Evolutionary conservation across 2,888 invertebrate species (phyloP), one percentile per base, ranked within the genome.

Genomic region (Onchidella celtica): DNA sequence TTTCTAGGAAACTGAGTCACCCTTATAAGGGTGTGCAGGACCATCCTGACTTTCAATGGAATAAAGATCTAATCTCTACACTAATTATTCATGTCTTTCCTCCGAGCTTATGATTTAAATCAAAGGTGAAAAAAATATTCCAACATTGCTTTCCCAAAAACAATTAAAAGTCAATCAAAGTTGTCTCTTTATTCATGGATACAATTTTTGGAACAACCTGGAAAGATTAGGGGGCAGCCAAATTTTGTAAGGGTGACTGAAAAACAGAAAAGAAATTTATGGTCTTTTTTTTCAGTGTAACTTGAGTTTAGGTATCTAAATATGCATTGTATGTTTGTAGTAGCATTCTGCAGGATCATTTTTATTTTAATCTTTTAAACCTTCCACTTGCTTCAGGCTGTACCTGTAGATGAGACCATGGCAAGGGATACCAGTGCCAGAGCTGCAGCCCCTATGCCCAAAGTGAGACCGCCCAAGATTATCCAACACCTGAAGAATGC

Each of bases 401-500:
- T 81, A 47, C 85, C 87, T 34, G 88, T 89, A 27, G 88, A 86
- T 38, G 88, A 88, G 65, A 86, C 86, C 36, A 85, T 88, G 81
- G 85, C 87, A 73, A 83, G 82, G 38, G 88, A 89, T 55, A 88
- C 87, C 82, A 89, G 87, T 34, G 89, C 89, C 38, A 88, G 87
- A 61, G 90, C 88, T 34, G 87, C 89, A 27, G 87, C 87, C n/a
- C 83, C 86, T 21, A 70, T 47, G 29, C 88, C 87, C 57, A 83
- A 70, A 40, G 79, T 86, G n/a, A 85, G 84, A 82, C 94, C 95
- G 24, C 97, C 97, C 0, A 93, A 94, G 40, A 96, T 97, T 90
- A 93, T 95, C 0, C 95, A 95, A 85, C 95, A 95, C 89, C 93
- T 97, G 68, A 94, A 95, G 89, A 95, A 95, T 77, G 95, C 95